A percentile compares a stretch with the other conserved stretches of the same genome.
phyloP scores from a whole-genome alignment of 2,888 invertebrate genomes.

The Ligdia adustata region DNA sequence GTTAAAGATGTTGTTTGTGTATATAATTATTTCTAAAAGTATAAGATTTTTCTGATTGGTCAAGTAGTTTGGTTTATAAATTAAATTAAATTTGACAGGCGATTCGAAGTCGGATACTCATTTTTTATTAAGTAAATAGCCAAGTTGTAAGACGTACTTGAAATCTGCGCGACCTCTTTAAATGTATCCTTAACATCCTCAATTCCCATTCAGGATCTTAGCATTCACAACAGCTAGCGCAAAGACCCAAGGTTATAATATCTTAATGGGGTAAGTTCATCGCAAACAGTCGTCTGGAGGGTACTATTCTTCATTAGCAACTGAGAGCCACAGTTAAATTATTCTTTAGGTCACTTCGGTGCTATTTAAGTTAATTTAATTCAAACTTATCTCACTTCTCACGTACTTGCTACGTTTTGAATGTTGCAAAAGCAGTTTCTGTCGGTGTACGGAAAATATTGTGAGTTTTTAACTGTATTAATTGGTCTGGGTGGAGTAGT shows the following conservation, averaged over 20 bases:
- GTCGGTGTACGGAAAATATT: slow-evolving; percentile 26
- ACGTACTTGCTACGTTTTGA: slow-evolving; percentile 56
- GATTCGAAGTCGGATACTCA: too few relatives aligned
- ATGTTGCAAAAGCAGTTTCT: slow-evolving; percentile 48
- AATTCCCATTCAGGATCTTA: slow-evolving; percentile 29
- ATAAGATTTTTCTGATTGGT: too few relatives aligned
- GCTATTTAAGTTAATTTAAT: slow-evolving; percentile 80
- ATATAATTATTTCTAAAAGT: too few relatives aligned
- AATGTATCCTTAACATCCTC: slow-evolving; percentile 28
- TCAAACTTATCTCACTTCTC: slow-evolving; percentile 67
- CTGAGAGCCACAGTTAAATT: slow-evolving; percentile 71
- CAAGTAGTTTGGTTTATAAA: too few relatives aligned
- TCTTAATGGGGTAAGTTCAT: slow-evolving; percentile 79
- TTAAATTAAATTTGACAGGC: too few relatives aligned
- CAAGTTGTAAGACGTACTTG: too few relatives aligned
- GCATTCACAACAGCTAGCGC: slow-evolving; percentile 45
- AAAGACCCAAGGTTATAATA: slow-evolving; percentile 69
- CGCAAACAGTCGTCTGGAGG: slow-evolving; percentile 72
- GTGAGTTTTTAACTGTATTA: slow-evolving; percentile 27
- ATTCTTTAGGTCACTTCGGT: slow-evolving; percentile 81
- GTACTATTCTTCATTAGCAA: slow-evolving; percentile 77
- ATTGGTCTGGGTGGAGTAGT: slow-evolving; percentile 32
- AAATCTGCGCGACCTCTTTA: slow-evolving; percentile 26
- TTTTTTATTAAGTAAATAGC: too few relatives aligned
- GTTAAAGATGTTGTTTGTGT: too few relatives aligned